These are phyloP conservation scores for Seladonia tumulorum DNA, from an alignment of 2,888 invertebrate species.

Conservation along the genomic window DNA sequence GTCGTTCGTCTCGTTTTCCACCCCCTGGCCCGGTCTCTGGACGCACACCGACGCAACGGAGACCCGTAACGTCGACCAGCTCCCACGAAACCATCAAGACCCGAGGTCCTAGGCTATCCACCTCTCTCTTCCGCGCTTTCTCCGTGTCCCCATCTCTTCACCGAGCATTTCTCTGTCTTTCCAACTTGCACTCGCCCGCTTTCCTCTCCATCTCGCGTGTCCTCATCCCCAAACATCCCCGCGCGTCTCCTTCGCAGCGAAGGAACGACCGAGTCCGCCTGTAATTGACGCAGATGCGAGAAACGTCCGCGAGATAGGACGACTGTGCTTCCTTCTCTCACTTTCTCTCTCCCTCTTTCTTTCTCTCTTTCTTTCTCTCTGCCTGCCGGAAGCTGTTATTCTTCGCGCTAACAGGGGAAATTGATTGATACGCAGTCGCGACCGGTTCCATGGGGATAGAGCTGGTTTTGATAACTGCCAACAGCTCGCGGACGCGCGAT, in stretches of 20 bases:
- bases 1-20: conserved; percentile 17
- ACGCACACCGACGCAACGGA: conserved; percentile 47
- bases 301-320: not conserved
- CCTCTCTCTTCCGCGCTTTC: not conserved
- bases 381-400: conserved; percentile 23
- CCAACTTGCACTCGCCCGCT: not conserved
- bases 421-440: conserved; percentile 27
- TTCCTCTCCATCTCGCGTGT: not conserved
- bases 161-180: not conserved
- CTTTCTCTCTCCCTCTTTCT: not conserved
- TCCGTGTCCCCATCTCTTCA: too few species aligned
- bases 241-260: not conserved
- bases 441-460: not conserved
- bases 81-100: conserved; percentile 70
- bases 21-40: conserved; percentile 30
- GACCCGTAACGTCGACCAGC: conserved; percentile 67
- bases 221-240: not conserved
- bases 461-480: conserved; percentile 13
- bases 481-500: not conserved
- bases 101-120: conserved; percentile 61
- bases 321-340: not conserved
- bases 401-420: conserved; percentile 24
- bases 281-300: conserved; percentile 68
- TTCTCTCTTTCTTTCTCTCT: not conserved
- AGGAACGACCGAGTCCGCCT: conserved; percentile 46